These are phyloP conservation scores for Laodelphax striatellus DNA, from an alignment of 1,140 invertebrate genomes.

Conservation along the genomic window DNA sequence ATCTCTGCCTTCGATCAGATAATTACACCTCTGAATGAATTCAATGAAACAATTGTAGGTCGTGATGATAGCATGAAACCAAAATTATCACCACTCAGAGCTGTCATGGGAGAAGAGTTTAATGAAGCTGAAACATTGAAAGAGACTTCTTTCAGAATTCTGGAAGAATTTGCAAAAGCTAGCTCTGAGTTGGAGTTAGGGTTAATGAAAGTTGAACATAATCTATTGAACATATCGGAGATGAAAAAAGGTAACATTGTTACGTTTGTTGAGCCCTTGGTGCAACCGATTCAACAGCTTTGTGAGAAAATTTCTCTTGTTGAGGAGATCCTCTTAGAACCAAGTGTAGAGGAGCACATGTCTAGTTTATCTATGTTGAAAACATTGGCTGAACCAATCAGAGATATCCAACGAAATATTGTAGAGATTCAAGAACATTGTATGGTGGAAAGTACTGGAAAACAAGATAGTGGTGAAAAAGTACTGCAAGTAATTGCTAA, in stretches of 20 bases:
- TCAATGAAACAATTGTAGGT: background rate
- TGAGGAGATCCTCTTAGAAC: constrained; percentile 8
- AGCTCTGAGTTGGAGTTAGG: constrained; percentile 19
- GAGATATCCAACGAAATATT: constrained; percentile 34
- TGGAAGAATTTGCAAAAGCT: constrained; percentile 17
- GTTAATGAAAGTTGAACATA: constrained; percentile 19
- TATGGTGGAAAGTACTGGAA: constrained; percentile 28
- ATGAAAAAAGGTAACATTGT: constrained; percentile 2
- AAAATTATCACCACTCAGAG: background rate
- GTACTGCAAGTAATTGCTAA: constrained; percentile 27
- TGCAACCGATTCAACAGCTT: constrained; percentile 32
- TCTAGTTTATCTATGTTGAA: constrained; percentile 20
- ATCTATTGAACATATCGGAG: constrained; percentile 9
- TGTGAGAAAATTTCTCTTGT: constrained; percentile 19
- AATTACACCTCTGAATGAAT: background rate
- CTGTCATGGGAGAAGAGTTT: constrained; percentile 4
- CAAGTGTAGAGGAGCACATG: background rate
- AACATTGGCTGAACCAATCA: constrained; percentile 33
- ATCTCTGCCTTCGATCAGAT: background rate
- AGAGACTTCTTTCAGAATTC: constrained; percentile 8
- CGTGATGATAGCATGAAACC: background rate
- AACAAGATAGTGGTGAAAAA: constrained; percentile 30
- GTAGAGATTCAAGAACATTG: constrained; percentile 32
- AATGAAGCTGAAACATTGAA: background rate
- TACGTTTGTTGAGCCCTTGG: constrained; percentile 25